Base-by-base conservation (phyloP, 1,140 invertebrate species). In the Colletes gigas region DNA sequence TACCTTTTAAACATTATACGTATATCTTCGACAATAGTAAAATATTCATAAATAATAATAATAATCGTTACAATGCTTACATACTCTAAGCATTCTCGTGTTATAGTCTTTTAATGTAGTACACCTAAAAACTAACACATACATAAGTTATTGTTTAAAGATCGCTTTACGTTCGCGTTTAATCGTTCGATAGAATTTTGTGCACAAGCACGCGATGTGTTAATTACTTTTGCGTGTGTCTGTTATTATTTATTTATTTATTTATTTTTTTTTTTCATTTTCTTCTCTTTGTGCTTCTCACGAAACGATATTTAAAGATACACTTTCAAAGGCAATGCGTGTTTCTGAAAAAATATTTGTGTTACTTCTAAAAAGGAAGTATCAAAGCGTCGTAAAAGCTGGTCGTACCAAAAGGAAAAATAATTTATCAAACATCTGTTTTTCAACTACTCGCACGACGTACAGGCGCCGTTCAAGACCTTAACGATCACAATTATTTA, bases 41-140 rank as follows among this genome's bases (percentile, higher is more conserved):
- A 92, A 89, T 88, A 90, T 86, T 90, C 89, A 92, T 91, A 90
- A 90, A 90, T 90, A 90, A 90, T 90, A 87, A 72, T 81, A 52
- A 17, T 62, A 12, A 62, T 62, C 60, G 21, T 78, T 71, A 88
- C 88, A 88, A 89, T 90, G 81, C 83, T 89, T 88, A 88, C 81
- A 86, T 86, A 88, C 65, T 82, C 80, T 90, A 91, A 88, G 91
- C 90, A 88, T 91, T 21, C 41, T 63, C 72, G 82, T 89, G 86
- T 90, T 90, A 90, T 91, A 90, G 89, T 91, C 86, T 91, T 92
- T 91, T 90, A 89, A 87, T 17, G 60, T 79, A 89, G 88, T 91
- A 92, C 82, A 88, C 83, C 87, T 91, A 91, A 87, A 89, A 74
- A 75, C 84, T 91, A 89, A 82, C 74, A 88, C 84, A 80, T 88